These are phyloP conservation scores for Anniella stebbinsi DNA, from an alignment of 2,797 vertebrate species.

Conservation along the genomic window DNA sequence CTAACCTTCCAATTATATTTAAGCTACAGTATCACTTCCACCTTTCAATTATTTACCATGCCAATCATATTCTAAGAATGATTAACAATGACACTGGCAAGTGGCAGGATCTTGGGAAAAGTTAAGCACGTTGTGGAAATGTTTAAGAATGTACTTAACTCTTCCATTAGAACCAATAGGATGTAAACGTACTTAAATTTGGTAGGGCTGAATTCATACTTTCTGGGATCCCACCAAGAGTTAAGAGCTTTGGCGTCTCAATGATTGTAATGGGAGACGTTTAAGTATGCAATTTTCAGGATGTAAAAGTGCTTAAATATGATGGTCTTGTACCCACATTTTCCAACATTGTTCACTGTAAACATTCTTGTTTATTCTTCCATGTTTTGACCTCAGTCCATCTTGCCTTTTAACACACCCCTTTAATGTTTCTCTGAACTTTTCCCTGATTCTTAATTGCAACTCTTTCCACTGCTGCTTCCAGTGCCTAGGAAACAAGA, in stretches of 20 bases:
- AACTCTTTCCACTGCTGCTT: background rate
- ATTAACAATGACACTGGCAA: background rate
- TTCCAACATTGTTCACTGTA: background rate
- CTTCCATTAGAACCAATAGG: background rate
- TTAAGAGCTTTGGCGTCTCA: background rate
- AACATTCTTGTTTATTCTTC: background rate
- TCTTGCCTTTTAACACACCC: background rate
- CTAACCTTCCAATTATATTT: background rate
- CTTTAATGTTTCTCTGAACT: background rate
- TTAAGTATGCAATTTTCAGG: background rate
- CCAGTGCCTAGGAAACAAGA: background rate
- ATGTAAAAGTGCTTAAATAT: background rate
- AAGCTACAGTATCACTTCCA: background rate
- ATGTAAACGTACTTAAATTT: background rate
- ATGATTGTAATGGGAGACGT: background rate
- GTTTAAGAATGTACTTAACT: background rate
- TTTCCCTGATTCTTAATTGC: background rate
- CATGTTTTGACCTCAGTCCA: background rate
- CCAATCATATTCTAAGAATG: background rate
- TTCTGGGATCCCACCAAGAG: background rate
- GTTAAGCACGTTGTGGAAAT: background rate
- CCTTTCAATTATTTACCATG: background rate
- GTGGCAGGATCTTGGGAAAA: background rate
- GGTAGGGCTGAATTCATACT: background rate
- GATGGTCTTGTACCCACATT: background rate